These are phyloP conservation scores for Pachymerium ferrugineum DNA, from an alignment of 2,888 invertebrate genomes.

Conservation along the genomic window DNA sequence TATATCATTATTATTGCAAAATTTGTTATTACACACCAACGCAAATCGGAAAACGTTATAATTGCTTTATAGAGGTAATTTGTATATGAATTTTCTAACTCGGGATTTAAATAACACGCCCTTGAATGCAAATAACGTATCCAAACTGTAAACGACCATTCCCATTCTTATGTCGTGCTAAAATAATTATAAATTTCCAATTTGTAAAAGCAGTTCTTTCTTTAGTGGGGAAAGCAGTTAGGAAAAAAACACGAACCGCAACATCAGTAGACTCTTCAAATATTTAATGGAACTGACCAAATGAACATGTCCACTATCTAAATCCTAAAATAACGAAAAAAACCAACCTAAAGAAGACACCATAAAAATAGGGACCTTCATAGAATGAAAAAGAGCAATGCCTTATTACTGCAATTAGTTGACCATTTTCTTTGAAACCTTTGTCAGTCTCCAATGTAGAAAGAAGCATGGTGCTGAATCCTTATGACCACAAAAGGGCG, in stretches of 20 bases:
- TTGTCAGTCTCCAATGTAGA: neutral
- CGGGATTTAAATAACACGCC: neutral
- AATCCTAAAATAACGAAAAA: neutral
- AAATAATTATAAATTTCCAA: neutral
- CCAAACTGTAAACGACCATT: neutral
- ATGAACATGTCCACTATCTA: too few species aligned
- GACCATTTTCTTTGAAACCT: slow-evolving; percentile 15
- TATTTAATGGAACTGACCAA: too few species aligned
- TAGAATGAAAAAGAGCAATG: neutral
- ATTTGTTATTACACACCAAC: neutral
- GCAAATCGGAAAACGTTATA: neutral
- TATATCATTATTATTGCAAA: neutral
- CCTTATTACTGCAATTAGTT: slow-evolving; percentile 18
- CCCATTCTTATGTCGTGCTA: neutral
- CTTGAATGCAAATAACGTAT: slow-evolving; percentile 14
- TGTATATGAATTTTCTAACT: slow-evolving; percentile 2
- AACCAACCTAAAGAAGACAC: neutral
- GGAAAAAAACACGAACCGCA: too few species aligned
- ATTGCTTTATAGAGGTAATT: slow-evolving; percentile 12
- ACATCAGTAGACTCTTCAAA: too few species aligned
- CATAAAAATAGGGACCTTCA: neutral
- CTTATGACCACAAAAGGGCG: slow-evolving; percentile 5
- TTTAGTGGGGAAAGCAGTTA: too few species aligned
- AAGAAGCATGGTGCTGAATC: slow-evolving; percentile 10
- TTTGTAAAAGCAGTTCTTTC: too few species aligned